Evolutionary conservation across 2,888 invertebrate species (phyloP), one percentile per base, ranked within the genome.

Genomic region (Caenorhabditis sinica): DNA sequence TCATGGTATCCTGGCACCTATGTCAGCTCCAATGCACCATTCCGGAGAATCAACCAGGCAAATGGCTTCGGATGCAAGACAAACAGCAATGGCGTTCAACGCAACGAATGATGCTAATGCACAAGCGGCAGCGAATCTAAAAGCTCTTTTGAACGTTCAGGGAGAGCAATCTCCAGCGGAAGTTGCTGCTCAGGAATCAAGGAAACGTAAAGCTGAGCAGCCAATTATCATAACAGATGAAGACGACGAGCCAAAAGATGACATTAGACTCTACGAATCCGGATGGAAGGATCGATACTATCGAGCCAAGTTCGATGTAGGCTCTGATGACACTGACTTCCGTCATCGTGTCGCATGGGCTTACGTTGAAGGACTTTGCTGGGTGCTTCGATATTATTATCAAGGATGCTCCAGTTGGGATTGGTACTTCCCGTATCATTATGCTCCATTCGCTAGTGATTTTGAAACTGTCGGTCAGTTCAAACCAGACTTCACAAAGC

Each of bases 391-490:
- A 89, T 99, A 98, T 94, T 99, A 99, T 94, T 99, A 99, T 94
- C 98, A 98, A 95, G 98, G 99, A 72, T 99, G 98, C 94, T 96
- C 97, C 45, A 97, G 97, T 23, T 99, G 99, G 99, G 96, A 98
- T 94, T 99, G 99, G 99, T 99, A 97, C 94, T 99, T 97, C 94
- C 99, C 99, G 0, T 99, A 97, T 93, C 99, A 99, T 94, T 99
- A 99, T 94, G 98, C 99, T 23, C 99, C 99, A 9, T 99, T 99
- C 94, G 99, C 99, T 4, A 98, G 98, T 0, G 99, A 99, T 94
- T 99, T 99, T 94, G 95, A 96, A 82, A 88, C 88, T 49, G 87
- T 99, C 76, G 95, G 95, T 74, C 96, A 96, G 0, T 94, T 97
- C 40, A 91, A 93, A 0, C 95, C 96, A 61, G 95, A 95, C 93